Evolutionary conservation across 1,140 invertebrate genomes (phyloP).

Genomic region (Octopus bimaculoides): DNA sequence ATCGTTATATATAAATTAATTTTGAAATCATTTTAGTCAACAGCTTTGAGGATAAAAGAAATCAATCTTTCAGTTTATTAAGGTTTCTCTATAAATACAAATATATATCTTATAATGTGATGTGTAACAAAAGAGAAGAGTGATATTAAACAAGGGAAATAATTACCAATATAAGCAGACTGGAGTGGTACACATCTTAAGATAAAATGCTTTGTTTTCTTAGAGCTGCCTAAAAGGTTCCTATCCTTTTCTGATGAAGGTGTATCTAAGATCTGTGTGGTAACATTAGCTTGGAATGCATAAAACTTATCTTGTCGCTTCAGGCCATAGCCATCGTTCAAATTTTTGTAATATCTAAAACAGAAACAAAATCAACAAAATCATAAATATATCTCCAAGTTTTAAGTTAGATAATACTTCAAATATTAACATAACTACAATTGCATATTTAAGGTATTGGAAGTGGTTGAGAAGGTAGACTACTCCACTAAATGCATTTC

Average conservation of each 20-base stretch:
- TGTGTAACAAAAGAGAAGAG: neutral
- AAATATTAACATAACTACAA: too few relatives aligned
- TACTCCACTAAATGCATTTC: too few relatives aligned
- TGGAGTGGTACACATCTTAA: conserved; percentile 33
- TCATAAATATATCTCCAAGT: too few relatives aligned
- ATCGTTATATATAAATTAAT: too few relatives aligned
- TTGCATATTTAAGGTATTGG: too few relatives aligned
- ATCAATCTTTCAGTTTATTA: too few relatives aligned
- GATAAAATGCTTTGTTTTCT: conserved; percentile 21
- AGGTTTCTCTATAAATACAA: too few relatives aligned
- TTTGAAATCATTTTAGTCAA: too few relatives aligned
- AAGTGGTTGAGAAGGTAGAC: too few relatives aligned
- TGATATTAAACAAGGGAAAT: neutral
- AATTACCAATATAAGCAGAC: conserved; percentile 37
- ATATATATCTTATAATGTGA: too few relatives aligned
- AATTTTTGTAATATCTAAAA: conserved; percentile 23
- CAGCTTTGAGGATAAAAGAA: too few relatives aligned
- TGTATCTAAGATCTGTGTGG: conserved; percentile 17
- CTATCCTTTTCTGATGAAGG: neutral
- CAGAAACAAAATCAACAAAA: neutral
- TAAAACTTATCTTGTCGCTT: conserved; percentile 16
- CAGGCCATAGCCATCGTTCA: conserved; percentile 22
- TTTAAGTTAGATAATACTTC: too few relatives aligned
- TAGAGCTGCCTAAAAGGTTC: neutral
- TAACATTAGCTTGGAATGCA: conserved; percentile 24